Conservation (phyloP, 2,797 vertebrate genomes). For the Sebastolobus altivelis region DNA sequence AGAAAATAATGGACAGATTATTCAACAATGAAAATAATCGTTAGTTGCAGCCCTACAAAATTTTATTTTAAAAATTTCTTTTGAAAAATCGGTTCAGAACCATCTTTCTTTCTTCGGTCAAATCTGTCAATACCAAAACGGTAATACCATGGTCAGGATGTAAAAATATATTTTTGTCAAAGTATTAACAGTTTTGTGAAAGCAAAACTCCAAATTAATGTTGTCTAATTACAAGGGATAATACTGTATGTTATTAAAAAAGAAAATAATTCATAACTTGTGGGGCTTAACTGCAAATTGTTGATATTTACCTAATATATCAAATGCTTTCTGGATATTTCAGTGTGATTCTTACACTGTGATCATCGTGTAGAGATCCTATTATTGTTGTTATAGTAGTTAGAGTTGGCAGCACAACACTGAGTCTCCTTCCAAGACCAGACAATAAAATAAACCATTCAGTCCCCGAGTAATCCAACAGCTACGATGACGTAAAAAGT, state of each 20-base stretch:
- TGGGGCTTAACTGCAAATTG: no score
- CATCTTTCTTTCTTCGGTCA: neutral
- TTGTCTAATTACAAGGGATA: neutral
- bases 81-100: neutral
- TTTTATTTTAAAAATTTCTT: neutral
- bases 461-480: conserved; percentile 32
- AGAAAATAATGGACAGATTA: no score
- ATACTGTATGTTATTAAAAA: conserved; percentile 1
- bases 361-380: neutral
- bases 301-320: neutral
- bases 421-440: conserved; percentile 17
- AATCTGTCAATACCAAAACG: neutral
- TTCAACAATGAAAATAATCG: no score
- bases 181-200: conserved; percentile 1
- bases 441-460: conserved; percentile 37
- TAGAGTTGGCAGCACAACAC: conserved; percentile 17
- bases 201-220: conserved; percentile 47
- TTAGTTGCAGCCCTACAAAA: neutral
- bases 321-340: neutral
- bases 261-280: neutral
- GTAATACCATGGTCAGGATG: neutral
- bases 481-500: conserved; percentile 11
- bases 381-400: neutral
- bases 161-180: conserved; percentile 4
- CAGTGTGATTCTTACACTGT: neutral